These are phyloP conservation scores for Caenorhabditis plicata DNA, from an alignment of 2,888 invertebrate genomes.

Conservation along the genomic window DNA sequence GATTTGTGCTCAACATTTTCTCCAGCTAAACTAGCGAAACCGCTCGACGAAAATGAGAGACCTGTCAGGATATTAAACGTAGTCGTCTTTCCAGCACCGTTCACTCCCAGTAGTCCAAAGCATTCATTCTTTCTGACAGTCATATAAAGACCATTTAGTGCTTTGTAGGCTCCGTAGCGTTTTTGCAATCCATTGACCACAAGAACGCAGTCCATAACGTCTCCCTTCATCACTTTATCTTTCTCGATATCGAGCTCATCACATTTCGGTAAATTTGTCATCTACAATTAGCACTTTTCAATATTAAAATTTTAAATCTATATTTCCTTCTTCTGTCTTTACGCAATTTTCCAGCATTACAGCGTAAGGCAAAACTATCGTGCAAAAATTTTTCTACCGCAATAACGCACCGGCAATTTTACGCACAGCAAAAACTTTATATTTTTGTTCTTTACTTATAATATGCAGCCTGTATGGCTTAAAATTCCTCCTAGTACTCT, in stretches of 20 bases:
- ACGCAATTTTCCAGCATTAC: too few species aligned
- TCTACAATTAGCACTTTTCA: neutral
- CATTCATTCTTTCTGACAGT: constrained; percentile 57
- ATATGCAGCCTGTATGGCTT: too few species aligned
- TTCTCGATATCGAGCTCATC: constrained; percentile 14
- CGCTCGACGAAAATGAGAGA: constrained; percentile 33
- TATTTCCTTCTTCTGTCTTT: too few species aligned
- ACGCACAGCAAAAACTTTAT: too few species aligned
- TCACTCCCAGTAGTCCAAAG: constrained; percentile 60
- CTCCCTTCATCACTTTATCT: constrained; percentile 4
- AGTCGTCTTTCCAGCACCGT: constrained; percentile 63
- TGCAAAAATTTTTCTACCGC: too few species aligned
- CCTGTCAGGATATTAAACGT: constrained; percentile 63
- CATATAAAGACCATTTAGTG: constrained; percentile 47
- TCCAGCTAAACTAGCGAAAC: constrained; percentile 30
- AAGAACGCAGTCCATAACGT: constrained; percentile 5
- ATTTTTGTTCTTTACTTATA: too few species aligned
- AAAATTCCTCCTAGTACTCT: too few species aligned
- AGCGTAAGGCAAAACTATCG: too few species aligned
- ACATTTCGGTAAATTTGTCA: constrained; percentile 15
- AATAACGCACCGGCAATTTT: too few species aligned
- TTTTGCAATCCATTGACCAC: constrained; percentile 28
- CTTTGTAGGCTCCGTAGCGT: constrained; percentile 24
- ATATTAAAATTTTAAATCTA: too few species aligned
- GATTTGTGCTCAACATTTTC: constrained; percentile 32